Percentiles rank a stretch among this genome's conserved stretches.
Evolutionary conservation across 2,888 invertebrate species (phyloP).

Genomic region (Sphecodes monilicornis): DNA sequence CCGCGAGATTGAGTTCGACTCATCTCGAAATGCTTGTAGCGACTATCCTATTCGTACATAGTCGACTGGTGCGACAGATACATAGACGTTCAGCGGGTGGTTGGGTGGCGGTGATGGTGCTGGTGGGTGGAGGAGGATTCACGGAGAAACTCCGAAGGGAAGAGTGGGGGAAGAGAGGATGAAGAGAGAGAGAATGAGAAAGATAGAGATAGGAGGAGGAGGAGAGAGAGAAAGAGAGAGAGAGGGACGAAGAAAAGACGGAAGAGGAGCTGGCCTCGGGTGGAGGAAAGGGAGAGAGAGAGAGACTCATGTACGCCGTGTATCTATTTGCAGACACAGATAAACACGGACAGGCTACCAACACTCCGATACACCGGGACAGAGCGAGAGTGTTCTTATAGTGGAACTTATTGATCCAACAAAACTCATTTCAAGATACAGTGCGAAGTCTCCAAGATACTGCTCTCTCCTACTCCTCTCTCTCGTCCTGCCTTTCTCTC

Average conservation of each 20-base stretch:
- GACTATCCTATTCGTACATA: slow-evolving; percentile 80
- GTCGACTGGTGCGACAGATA: slow-evolving; percentile 72
- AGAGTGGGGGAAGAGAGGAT: slow-evolving; percentile 58
- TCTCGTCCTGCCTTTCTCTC: slow-evolving; percentile 68
- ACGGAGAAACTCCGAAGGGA: slow-evolving; percentile 58
- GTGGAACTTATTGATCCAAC: slow-evolving; percentile 85
- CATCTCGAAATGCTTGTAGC: slow-evolving; percentile 81
- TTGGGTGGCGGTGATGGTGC: slow-evolving; percentile 14
- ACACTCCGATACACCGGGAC: slow-evolving; percentile 80
- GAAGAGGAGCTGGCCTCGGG: slow-evolving; percentile 59
- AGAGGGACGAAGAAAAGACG: slow-evolving; percentile 63
- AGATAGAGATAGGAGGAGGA: slow-evolving; percentile 53
- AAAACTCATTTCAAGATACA: slow-evolving; percentile 85
- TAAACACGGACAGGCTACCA: slow-evolving; percentile 81
- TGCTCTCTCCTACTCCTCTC: slow-evolving; percentile 79
- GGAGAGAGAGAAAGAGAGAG: slow-evolving; percentile 51
- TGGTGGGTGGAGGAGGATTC: slow-evolving; percentile 57
- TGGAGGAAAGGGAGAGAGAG: slow-evolving; percentile 70
- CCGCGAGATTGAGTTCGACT: slow-evolving; percentile 81
- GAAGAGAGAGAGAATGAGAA: slow-evolving; percentile 62
- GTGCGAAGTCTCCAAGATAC: slow-evolving; percentile 85
- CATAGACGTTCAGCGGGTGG: slow-evolving; percentile 58
- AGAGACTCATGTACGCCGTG: slow-evolving; percentile 79
- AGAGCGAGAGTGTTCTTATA: slow-evolving; percentile 84
- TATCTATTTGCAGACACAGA: slow-evolving; percentile 84